Evolutionary conservation across 2,797 vertebrate species (phyloP).

Genomic region (Calcarius lapponicus): DNA sequence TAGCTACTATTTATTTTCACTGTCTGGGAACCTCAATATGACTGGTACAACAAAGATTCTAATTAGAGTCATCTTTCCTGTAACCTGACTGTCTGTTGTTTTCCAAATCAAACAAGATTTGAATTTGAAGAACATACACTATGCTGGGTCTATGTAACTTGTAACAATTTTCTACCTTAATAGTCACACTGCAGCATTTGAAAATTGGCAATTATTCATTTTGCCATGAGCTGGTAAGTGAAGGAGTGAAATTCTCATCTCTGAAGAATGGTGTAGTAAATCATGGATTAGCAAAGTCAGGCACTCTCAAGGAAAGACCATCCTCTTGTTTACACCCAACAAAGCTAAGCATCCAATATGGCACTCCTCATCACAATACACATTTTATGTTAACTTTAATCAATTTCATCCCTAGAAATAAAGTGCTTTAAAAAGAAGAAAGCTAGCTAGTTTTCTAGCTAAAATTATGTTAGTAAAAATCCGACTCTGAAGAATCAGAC

Average conservation of each 20-base stretch:
- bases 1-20: conserved; percentile 31
- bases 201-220: conserved; percentile 53
- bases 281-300: neutral
- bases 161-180: conserved; percentile 53
- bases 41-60: neutral
- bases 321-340: neutral
- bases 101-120: conserved; percentile 26
- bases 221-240: neutral
- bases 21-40: neutral
- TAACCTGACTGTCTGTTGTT: conserved; percentile 9
- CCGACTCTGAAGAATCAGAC: neutral
- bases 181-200: neutral
- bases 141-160: neutral
- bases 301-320: neutral
- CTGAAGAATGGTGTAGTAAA: conserved; percentile 16
- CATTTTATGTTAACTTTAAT: neutral
- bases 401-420: neutral
- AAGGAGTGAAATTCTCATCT: conserved; percentile 15
- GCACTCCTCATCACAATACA: neutral
- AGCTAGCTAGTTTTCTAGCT: neutral
- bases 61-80: conserved; percentile 30
- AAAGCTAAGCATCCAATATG: neutral
- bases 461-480: neutral
- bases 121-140: conserved; percentile 24
- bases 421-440: neutral